These are phyloP conservation scores for Ophioderma brevispina DNA, from an alignment of 35 echinoderm and acorn worm genomes.

Conservation along the genomic window DNA sequence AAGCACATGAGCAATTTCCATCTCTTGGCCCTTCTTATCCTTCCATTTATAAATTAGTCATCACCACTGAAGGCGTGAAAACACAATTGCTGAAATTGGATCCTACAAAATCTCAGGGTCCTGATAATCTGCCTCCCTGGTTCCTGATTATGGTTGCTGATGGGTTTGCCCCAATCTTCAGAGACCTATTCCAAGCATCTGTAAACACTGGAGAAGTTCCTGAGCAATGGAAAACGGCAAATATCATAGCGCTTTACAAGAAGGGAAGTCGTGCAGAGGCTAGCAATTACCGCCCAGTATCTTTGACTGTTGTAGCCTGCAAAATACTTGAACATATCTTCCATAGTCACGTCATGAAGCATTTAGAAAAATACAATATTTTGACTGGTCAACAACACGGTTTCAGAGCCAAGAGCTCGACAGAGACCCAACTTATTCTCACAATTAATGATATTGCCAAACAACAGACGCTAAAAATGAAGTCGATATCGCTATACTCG, in stretches of 20 bases:
- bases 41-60: constrained; percentile 6
- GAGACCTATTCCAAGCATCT: constrained; percentile 9
- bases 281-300: constrained; percentile 42
- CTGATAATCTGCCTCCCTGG: constrained; percentile 59
- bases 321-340: neutral
- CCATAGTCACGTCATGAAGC: neutral
- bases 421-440: neutral
- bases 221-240: constrained; percentile 19
- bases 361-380: neutral
- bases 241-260: constrained; percentile 25
- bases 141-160: constrained; percentile 7
- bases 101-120: constrained; percentile 39
- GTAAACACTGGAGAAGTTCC: constrained; percentile 6
- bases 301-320: constrained; percentile 3
- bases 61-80: constrained; percentile 20
- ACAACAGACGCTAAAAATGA: neutral
- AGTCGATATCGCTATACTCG: neutral
- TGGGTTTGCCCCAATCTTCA: constrained; percentile 28
- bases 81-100: constrained; percentile 47
- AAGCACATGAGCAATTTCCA: constrained; percentile 15
- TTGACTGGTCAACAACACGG: neutral
- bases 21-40: constrained; percentile 27
- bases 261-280: neutral
- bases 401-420: neutral
- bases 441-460: neutral